These are phyloP conservation scores for Idaea biselata DNA, from an alignment of 2,888 invertebrate species.

Conservation along the genomic window DNA sequence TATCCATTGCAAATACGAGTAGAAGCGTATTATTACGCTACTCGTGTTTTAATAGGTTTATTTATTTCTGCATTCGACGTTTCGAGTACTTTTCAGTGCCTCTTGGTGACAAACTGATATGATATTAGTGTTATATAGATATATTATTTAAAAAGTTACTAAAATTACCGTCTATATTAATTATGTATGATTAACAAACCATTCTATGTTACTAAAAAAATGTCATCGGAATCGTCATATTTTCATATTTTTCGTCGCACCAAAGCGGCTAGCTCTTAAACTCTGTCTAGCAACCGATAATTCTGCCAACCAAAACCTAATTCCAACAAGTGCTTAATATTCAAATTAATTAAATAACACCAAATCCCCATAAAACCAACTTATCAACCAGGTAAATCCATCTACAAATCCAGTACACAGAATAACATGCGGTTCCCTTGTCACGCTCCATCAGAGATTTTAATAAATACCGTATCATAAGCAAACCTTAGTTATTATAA, in stretches of 20 bases:
- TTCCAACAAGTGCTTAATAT: not conserved
- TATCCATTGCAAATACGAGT: no score
- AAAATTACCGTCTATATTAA: no score
- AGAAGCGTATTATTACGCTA: no score
- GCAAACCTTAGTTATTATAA: not conserved
- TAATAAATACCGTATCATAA: conserved; percentile 27
- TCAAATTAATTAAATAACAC: not conserved
- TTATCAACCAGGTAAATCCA: not conserved
- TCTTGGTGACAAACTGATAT: no score
- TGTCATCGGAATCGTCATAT: no score
- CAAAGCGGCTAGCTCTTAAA: not conserved
- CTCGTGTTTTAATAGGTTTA: no score
- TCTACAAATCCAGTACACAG: conserved; percentile 2
- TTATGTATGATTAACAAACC: no score
- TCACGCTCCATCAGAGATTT: conserved; percentile 31
- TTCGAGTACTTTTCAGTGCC: no score
- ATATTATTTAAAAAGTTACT: no score
- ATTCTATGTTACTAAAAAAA: no score
- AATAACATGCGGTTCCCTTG: conserved; percentile 8
- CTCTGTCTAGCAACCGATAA: not conserved
- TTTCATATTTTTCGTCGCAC: not conserved
- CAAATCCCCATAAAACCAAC: not conserved
- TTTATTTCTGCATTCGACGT: no score
- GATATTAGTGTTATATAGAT: no score
- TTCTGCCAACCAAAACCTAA: not conserved